Conservation (phyloP, 2,113 vertebrate genomes). For the Ranitomeya variabilis region DNA sequence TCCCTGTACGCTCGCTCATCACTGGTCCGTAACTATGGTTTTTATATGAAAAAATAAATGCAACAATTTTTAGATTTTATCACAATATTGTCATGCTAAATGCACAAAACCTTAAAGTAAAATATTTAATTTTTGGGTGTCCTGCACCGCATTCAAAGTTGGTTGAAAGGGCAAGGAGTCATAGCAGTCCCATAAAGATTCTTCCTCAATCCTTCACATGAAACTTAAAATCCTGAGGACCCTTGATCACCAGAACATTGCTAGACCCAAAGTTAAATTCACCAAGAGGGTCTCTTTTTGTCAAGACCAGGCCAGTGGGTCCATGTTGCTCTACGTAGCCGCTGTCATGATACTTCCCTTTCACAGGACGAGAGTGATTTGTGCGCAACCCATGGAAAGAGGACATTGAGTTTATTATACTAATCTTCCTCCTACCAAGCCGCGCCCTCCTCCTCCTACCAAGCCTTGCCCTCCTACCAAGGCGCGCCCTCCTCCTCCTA, state of each 20-base stretch:
- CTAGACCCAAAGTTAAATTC: conserved; percentile 56
- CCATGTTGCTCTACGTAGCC: conserved; percentile 24
- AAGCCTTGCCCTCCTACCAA: too few species aligned
- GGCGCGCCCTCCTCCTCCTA: too few species aligned
- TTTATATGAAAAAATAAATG: conserved; percentile 31
- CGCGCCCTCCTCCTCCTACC: too few species aligned
- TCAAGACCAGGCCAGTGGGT: background rate
- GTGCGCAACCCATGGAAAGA: conserved; percentile 17
- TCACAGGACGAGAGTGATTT: conserved; percentile 25
- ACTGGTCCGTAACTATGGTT: background rate
- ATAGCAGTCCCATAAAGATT: conserved; percentile 21
- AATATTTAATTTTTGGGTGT: background rate
- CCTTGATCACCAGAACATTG: conserved; percentile 47
- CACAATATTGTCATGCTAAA: background rate
- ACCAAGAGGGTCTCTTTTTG: conserved; percentile 37
- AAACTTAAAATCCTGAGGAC: conserved; percentile 38
- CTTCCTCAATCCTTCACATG: background rate
- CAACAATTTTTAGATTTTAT: background rate
- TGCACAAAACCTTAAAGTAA: background rate
- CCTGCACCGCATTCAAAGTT: background rate
- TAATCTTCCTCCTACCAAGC: background rate
- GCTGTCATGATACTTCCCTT: conserved; percentile 39
- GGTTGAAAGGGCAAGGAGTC: background rate
- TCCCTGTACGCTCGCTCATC: too few species aligned
- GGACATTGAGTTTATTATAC: background rate